Evolutionary conservation across 2,888 invertebrate genomes (phyloP), one percentile per base, ranked within the genome.

Genomic region (Callyntrura sp.): DNA sequence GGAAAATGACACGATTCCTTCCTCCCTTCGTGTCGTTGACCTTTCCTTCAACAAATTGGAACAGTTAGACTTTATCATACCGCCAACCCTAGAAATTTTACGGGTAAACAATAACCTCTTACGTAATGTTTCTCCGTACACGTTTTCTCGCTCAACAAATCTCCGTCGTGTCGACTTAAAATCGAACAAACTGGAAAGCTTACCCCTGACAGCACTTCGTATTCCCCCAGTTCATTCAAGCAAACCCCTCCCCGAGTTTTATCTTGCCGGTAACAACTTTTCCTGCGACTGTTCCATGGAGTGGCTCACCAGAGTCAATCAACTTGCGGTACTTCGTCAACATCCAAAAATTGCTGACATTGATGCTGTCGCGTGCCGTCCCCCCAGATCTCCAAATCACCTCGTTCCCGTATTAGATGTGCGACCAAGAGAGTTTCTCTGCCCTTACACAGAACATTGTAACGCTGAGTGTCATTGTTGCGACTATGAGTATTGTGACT

Each of bases 201-300:
- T 98, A 96, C 98, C 98, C 95, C 96, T 98, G 94, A 97, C 97
- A 94, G 97, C 98, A 91, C 95, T 98, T 92, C 96, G 96, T 93
- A 88, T 93, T 55, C 96, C 97, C 93, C 97, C 97, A 87, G 97
- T 98, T 88, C 95, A 96, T 1, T 96, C 96, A 92, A 96, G 96
- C 93, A 96, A 96, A 94, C 95, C 96, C 83, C 95, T 98, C 93
- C 98, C 98, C 14, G 97, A 98, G 95, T 98, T 98, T 95, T 98
- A 97, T 95, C 97, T 98, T 91, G 98, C 98, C 60, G 98, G 97
- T 82, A 99, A 99, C 95, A 98, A 98, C 57, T 98, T 98, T 94
- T 97, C 97, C 94, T 99, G 98, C 94, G 98, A 98, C 94, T 99
- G 98, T 95, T 97, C 97, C 93, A 98, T 98, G 96, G 98, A 98